phyloP scores from a whole-genome alignment of 2,797 vertebrate species.

The Phoxinus dragarum region DNA sequence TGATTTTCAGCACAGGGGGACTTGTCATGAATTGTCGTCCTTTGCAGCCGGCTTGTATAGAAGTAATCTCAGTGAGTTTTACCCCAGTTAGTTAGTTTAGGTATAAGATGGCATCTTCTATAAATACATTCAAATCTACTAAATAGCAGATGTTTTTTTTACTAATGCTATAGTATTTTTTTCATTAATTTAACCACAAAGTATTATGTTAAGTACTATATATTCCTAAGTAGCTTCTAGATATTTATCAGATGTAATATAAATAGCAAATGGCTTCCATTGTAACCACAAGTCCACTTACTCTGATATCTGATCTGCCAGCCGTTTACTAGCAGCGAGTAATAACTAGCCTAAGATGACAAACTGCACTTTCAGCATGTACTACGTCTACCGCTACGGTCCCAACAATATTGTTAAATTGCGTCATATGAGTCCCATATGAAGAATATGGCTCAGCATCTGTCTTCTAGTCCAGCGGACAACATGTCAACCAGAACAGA shows the following conservation, averaged over 20 bases:
- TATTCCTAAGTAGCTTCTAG: not conserved
- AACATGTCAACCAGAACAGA: not conserved
- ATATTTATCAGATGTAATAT: not conserved
- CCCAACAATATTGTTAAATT: not conserved
- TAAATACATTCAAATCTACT: no score
- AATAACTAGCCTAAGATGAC: not conserved
- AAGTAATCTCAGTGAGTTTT: no score
- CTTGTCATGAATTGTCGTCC: no score
- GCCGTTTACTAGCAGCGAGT: not conserved
- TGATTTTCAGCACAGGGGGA: no score
- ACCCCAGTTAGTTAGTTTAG: no score
- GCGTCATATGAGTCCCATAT: not conserved
- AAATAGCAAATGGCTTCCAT: not conserved
- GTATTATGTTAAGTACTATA: not conserved
- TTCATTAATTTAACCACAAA: not conserved
- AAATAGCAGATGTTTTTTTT: not conserved
- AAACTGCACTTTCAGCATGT: not conserved
- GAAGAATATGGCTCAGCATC: not conserved
- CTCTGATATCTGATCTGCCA: not conserved
- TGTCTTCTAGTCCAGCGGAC: not conserved
- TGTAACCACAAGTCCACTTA: not conserved
- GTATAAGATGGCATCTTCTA: no score
- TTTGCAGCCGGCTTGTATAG: no score
- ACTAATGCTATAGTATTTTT: not conserved
- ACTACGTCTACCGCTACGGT: not conserved